A percentile compares a stretch with the other conserved stretches of the same genome.
Evolutionary conservation across 2,888 invertebrate genomes (phyloP).

Genomic region (Nomada flava): DNA sequence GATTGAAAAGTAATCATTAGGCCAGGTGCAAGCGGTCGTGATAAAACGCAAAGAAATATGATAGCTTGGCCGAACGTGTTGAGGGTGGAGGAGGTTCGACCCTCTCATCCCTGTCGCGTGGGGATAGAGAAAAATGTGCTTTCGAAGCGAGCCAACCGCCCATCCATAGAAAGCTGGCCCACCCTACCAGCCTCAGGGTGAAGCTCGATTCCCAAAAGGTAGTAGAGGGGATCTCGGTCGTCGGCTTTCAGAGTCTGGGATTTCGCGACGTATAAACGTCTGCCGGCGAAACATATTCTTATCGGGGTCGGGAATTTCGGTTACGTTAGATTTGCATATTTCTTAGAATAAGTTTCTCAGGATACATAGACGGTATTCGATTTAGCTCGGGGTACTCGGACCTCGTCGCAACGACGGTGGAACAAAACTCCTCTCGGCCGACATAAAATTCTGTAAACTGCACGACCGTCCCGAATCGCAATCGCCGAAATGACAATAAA

Average conservation of each 20-base stretch:
- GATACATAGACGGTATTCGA: slow-evolving; percentile 23
- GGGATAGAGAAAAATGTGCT: slow-evolving; percentile 71
- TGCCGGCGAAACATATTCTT: slow-evolving; percentile 53
- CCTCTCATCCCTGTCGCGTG: slow-evolving; percentile 51
- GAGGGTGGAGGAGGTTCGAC: slow-evolving; percentile 40
- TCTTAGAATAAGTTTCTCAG: slow-evolving; percentile 31
- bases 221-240: slow-evolving; percentile 30
- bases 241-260: slow-evolving; percentile 39
- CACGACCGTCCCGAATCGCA: slow-evolving; percentile 4
- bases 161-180: slow-evolving; percentile 70
- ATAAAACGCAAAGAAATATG: slow-evolving; percentile 27
- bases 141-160: slow-evolving; percentile 70
- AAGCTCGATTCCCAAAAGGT: slow-evolving; percentile 57
- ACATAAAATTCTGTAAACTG: slow-evolving; percentile 31
- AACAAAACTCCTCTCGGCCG: slow-evolving; percentile 23
- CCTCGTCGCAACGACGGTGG: not conserved
- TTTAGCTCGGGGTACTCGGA: not conserved
- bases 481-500: slow-evolving; percentile 10
- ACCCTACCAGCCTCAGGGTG: slow-evolving; percentile 48
- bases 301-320: slow-evolving; percentile 30
- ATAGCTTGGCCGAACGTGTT: slow-evolving; percentile 37
- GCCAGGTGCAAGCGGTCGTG: slow-evolving; percentile 24
- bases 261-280: slow-evolving; percentile 48
- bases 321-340: slow-evolving; percentile 39
- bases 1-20: slow-evolving; percentile 70